Evolutionary conservation across 2,113 vertebrate species (phyloP), one percentile per base, ranked within the genome.

Genomic region (Poeciliopsis retropinna): DNA sequence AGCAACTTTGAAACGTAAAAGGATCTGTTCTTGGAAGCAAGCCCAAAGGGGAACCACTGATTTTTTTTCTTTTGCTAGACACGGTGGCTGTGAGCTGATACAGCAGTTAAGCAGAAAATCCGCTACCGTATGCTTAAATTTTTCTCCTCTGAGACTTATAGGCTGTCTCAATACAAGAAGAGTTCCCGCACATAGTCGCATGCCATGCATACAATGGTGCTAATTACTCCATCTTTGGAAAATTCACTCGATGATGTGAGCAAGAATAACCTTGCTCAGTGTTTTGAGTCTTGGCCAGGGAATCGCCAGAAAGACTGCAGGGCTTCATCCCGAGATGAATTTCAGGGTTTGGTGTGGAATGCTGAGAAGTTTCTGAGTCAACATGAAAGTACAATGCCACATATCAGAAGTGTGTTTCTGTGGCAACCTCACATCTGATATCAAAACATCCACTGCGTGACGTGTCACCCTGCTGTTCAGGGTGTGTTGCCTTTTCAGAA

Each of bases 401-500:
- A 25, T 70, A 71, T 80, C 70, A 60, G 76, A 81, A 73, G 64
- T 77, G 62, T 73, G 89, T 93, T 87, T 75, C 90, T 67, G 41
- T 83, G 82, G 86, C 78, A 89, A 92, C 86, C 30, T 1, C 17
- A 39, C 7, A 29, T 15, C 22, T 51, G 34, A 84, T 79, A 85
- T 76, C 80, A 86, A 88, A 93, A 90, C 89, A 87, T 34, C 29
- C 30, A 63, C 19, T 0, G 15, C 17, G n/a, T 67, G 37, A 8
- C 0, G 6, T 69, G 70, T 66, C 60, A 51, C 28, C 0, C n/a
- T 4, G 32, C 10, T 4, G 75, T 57, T 51, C 41, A 22, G 34
- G 79, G 68, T 17, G 75, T 69, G 76, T 78, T 67, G 68, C 47
- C 64, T 13, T 61, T 64, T 28, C 25, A 32, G 31, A 10, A 67